Base-by-base conservation (phyloP, 2,888 invertebrate genomes). In the Hipparchia semele region DNA sequence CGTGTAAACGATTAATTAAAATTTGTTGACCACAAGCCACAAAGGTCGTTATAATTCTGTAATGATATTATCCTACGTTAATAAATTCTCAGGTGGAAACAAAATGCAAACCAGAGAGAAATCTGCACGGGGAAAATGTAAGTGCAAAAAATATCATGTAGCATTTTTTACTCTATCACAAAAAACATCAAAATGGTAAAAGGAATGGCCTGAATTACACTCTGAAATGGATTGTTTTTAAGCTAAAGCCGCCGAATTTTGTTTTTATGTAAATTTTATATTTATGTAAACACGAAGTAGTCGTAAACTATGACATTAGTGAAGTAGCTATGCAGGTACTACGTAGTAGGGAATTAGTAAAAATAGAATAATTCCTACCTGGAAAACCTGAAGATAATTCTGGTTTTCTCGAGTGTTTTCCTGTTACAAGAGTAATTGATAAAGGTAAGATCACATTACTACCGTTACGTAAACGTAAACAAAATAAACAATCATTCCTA, bases 401-500 rank as follows among this genome's bases (percentile, higher is more conserved):
- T 13, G 65, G 65, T 66, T 65, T 66, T 54, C 46, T 46, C 39
- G 33, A 39, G 51, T 54, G 65, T 54, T 66, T 54, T 66, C 64
- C 65, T 66, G n/a, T 54, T 65, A 10, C 53, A 12, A 51, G 56
- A 56, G 56, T 56, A 10, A 13, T 8, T 51, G 10, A 10, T 51
- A 64, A 64, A 51, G 64, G 64, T 51, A 23, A 2, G 23, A 23
- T 10, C 49, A 64, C 49, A 64, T 51, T n/a, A 13, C 10, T 60
- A 39, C 10, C 9, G 12, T 8, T 23, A 3, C 10, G 12, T 33
- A 2, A 8, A 10, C 12, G 10, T 53, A 0, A 12, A 53, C 2
- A 53, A 53, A 53, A 12, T 53, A 5, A 12, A 12, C 10, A 12
- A 53, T 5, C 10, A 53, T 12, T 3, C 2, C 12, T 12, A 23